phyloP scores from a whole-genome alignment of 2,888 invertebrate genomes.

The Lasius platythorax region DNA sequence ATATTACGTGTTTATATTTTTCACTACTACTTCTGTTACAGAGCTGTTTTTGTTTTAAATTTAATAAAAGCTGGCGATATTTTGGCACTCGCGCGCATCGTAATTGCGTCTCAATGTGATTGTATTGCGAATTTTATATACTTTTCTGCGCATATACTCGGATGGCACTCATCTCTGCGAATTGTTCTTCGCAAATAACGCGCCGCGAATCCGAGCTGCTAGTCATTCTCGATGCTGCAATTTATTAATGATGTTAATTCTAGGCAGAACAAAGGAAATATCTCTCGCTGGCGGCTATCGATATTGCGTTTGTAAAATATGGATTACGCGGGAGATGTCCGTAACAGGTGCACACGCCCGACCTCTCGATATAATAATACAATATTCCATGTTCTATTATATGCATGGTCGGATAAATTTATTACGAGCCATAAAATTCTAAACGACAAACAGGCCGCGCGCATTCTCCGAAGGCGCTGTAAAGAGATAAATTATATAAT shows the following conservation, averaged over 20 bases:
- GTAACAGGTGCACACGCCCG: constrained; percentile 47
- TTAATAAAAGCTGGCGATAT: neutral
- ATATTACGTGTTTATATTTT: neutral
- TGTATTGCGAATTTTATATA: constrained; percentile 17
- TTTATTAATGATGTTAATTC: constrained; percentile 56
- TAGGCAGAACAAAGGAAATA: constrained; percentile 52
- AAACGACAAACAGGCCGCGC: constrained; percentile 29
- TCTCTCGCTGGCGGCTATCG: constrained; percentile 50
- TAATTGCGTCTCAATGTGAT: neutral
- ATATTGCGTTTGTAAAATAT: constrained; percentile 54
- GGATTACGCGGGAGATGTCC: constrained; percentile 49
- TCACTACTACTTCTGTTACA: neutral
- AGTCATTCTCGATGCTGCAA: constrained; percentile 42
- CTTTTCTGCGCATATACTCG: neutral
- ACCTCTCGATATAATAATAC: constrained; percentile 49
- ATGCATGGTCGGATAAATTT: constrained; percentile 47
- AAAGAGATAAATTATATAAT: constrained; percentile 13
- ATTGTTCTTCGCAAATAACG: constrained; percentile 25
- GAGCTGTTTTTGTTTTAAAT: neutral
- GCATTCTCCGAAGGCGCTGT: constrained; percentile 1
- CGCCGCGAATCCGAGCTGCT: constrained; percentile 8
- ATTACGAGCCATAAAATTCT: constrained; percentile 44
- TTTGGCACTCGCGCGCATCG: neutral
- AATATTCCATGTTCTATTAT: constrained; percentile 48
- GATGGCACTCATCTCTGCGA: neutral